A percentile compares a stretch with the other conserved stretches of the same genome.
Conservation (phyloP, 1,140 invertebrate genomes). For the Psix sp. region DNA sequence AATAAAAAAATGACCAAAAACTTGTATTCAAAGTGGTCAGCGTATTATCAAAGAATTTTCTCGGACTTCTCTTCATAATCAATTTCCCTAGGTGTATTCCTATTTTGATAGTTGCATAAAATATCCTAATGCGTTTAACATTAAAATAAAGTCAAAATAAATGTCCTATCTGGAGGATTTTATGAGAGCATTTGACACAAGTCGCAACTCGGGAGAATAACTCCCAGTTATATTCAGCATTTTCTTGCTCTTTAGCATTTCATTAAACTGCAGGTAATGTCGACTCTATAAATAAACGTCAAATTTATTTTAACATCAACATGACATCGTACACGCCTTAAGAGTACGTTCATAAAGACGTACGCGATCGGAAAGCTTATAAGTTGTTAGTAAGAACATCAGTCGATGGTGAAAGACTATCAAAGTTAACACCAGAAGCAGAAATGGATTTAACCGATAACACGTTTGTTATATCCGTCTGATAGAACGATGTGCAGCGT, state of each 20-base stretch:
- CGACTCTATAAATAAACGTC: constrained; percentile 29
- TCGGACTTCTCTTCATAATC: too few relatives aligned
- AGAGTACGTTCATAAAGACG: constrained; percentile 57
- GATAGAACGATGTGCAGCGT: constrained; percentile 65
- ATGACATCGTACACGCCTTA: constrained; percentile 48
- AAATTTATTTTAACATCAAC: constrained; percentile 53
- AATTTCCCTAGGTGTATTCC: too few relatives aligned
- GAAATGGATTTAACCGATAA: constrained; percentile 68
- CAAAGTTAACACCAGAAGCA: constrained; percentile 59
- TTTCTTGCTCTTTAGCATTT: constrained; percentile 26
- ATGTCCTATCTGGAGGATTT: too few relatives aligned
- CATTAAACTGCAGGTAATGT: constrained; percentile 30
- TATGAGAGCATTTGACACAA: neutral
- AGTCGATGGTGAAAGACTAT: constrained; percentile 59
- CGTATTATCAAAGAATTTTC: too few relatives aligned
- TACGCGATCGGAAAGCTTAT: constrained; percentile 57
- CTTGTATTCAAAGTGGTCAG: too few relatives aligned
- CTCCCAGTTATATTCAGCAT: constrained; percentile 5
- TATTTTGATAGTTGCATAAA: too few relatives aligned
- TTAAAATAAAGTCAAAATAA: too few relatives aligned
- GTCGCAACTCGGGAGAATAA: too few relatives aligned
- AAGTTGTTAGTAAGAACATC: constrained; percentile 44
- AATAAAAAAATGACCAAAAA: too few relatives aligned
- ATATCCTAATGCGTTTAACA: too few relatives aligned
- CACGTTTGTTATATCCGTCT: constrained; percentile 71